Evolutionary conservation across 1,140 invertebrate species (phyloP), one percentile per base, ranked within the genome.

Genomic region (Samia ricini): DNA sequence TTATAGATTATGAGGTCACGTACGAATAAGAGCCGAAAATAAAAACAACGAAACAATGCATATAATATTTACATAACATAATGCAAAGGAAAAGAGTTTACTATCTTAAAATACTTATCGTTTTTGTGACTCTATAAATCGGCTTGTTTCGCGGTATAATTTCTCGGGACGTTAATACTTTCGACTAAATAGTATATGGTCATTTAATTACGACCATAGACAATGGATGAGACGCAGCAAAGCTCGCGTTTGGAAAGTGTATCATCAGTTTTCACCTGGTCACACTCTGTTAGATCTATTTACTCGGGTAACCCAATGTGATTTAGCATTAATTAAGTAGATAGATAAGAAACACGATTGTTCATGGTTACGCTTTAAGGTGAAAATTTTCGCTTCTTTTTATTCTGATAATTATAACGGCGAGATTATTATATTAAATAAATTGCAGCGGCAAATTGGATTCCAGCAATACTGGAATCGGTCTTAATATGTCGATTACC

Each of bases 161-260:
- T 52, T 52, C 51, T 10, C 20, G 51, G 12, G 10, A 52, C 19
- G 51, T 22, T 21, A 15, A 21, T 52, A 52, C 20, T 23, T 52
- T 52, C 22, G 19, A 22, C 20, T 52, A 15, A n/a, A 23, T 23
- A 12, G 51, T 52, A 29, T 65, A 63, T 66, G 63, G 63, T 61
- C 68, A 63, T 24, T 59, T 66, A 61, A 64, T 66, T 56, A 59
- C 57, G 23, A 29, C 55, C 58, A 66, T 54, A 67, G 61, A 71
- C 63, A 42, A 42, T 42, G 33, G 33, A 42, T 42, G 33, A 42
- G 33, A 42, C 66, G 68, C 68, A 61, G 59, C 12, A 61, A 71
- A 71, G 64, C 59, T 71, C 72, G 63, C 66, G 72, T 69, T 69
- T 71, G 62, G 72, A 74, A 74, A 74, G 72, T 71, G 64, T 71